Evolutionary conservation across 2,888 invertebrate genomes (phyloP).

Genomic region (Adelognathus sp.): DNA sequence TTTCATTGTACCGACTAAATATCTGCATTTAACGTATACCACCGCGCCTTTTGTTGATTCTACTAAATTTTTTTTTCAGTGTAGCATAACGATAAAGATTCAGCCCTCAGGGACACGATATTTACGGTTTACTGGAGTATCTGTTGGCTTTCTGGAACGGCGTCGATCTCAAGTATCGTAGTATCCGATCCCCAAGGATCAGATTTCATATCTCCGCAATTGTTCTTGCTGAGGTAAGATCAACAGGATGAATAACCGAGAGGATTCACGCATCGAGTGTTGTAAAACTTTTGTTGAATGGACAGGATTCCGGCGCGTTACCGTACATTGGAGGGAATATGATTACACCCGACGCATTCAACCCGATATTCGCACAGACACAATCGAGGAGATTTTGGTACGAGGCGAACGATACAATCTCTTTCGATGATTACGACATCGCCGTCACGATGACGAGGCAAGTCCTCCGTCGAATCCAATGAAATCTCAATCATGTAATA

Average conservation of each 20-base stretch:
- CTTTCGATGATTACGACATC: slow-evolving; percentile 37
- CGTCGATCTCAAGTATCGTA: slow-evolving; percentile 55
- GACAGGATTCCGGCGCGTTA: not conserved
- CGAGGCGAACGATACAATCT: not conserved
- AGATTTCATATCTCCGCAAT: slow-evolving; percentile 54
- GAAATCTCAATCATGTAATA: not conserved
- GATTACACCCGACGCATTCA: not conserved
- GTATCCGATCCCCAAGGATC: slow-evolving; percentile 40
- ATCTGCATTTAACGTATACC: too few species aligned
- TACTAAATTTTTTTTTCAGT: too few species aligned
- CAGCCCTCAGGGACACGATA: not conserved
- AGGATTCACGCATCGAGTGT: not conserved
- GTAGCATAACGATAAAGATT: not conserved
- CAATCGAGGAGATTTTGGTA: not conserved
- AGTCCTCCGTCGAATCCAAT: not conserved
- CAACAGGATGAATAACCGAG: not conserved
- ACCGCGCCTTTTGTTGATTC: too few species aligned
- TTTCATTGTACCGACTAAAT: too few species aligned
- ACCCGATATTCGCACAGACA: not conserved
- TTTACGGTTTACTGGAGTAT: slow-evolving; percentile 32
- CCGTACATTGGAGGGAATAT: not conserved
- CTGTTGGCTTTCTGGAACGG: slow-evolving; percentile 41
- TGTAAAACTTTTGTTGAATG: not conserved
- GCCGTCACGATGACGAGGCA: slow-evolving; percentile 36
- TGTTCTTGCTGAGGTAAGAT: slow-evolving; percentile 15